Evolutionary conservation across 35 echinoderm and acorn worm genomes (phyloP).

Genomic region (Amphiura filiformis): DNA sequence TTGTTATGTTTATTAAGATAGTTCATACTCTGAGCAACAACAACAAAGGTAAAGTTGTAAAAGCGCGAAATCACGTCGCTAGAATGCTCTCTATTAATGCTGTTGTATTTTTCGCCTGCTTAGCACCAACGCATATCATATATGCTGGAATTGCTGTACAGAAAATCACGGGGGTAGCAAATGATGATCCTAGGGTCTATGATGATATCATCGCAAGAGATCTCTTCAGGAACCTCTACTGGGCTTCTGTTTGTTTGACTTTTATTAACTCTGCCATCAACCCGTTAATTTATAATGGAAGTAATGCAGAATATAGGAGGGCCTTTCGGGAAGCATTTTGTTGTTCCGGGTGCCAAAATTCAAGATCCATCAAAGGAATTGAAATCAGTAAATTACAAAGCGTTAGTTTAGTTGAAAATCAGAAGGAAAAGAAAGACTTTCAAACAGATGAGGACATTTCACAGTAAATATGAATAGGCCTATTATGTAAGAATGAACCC

Average conservation of each 20-base stretch:
- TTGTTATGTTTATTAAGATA: not conserved
- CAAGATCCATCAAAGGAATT: too few species aligned
- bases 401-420: too few species aligned
- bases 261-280: not conserved
- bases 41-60: not conserved
- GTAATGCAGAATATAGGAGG: not conserved
- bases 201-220: not conserved
- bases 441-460: too few species aligned
- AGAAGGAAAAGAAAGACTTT: too few species aligned
- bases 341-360: not conserved
- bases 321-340: not conserved
- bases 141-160: not conserved
- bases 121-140: not conserved
- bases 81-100: not conserved
- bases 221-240: not conserved
- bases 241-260: not conserved
- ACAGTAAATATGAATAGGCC: too few species aligned
- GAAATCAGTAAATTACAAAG: too few species aligned
- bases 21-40: not conserved
- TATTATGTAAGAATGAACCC: too few species aligned
- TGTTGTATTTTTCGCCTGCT: not conserved
- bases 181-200: not conserved
- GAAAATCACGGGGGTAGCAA: not conserved
- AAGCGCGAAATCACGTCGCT: not conserved
- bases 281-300: not conserved